Conservation (phyloP, 2,113 vertebrate genomes). For the Eretmochelys imbricata region DNA sequence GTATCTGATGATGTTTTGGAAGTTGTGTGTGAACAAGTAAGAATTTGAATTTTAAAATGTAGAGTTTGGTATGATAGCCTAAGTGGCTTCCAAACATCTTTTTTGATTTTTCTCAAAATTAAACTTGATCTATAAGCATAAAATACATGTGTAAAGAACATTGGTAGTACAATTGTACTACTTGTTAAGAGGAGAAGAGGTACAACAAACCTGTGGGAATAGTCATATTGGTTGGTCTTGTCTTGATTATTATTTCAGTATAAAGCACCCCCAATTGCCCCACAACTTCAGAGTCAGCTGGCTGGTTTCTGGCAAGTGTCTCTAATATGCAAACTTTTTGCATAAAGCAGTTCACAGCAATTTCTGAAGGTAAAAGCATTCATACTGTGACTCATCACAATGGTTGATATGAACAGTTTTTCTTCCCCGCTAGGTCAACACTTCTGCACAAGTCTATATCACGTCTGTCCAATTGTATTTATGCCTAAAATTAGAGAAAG, state of each 20-base stretch:
- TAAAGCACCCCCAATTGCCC: background rate
- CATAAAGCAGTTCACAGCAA: background rate
- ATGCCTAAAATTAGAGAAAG: conserved; percentile 19
- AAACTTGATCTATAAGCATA: background rate
- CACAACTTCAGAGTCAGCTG: background rate
- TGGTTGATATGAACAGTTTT: background rate
- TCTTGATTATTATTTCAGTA: background rate
- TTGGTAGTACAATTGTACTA: background rate
- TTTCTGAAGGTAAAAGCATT: background rate
- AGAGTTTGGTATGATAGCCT: background rate
- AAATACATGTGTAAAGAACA: background rate
- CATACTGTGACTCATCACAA: background rate
- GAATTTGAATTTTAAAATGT: conserved; percentile 9
- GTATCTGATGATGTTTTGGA: conserved; percentile 36
- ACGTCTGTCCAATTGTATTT: background rate
- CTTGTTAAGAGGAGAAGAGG: background rate
- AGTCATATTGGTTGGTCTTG: background rate
- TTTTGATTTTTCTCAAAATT: background rate
- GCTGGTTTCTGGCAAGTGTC: background rate
- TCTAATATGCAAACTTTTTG: background rate
- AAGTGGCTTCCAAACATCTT: background rate
- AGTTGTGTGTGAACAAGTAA: conserved; percentile 70
- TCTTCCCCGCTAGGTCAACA: too few relatives aligned
- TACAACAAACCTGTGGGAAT: background rate
- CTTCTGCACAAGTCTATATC: background rate